Percentiles rank a stretch among this genome's conserved stretches.
These are phyloP conservation scores for Buphagus erythrorhynchus DNA, from an alignment of 2,797 vertebrate species.

Conservation along the genomic window DNA sequence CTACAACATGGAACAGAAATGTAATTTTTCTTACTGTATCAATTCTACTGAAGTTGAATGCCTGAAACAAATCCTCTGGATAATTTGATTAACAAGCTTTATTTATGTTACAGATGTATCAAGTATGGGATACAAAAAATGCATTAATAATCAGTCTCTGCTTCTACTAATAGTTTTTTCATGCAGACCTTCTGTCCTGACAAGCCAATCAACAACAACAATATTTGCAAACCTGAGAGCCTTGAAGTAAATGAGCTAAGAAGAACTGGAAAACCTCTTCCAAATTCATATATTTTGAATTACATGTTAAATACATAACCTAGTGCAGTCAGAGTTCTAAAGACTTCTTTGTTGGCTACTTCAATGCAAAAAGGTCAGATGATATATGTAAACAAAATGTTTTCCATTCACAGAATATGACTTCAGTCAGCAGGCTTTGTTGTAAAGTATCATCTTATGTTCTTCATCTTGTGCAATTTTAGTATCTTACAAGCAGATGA, in stretches of 20 bases:
- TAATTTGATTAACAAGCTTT: neutral
- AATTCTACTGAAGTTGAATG: neutral
- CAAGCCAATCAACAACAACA: neutral
- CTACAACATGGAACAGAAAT: neutral
- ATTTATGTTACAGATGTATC: neutral
- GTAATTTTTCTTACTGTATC: neutral
- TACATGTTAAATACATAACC: neutral
- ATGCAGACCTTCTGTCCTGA: neutral
- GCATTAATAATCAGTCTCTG: neutral
- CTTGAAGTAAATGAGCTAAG: neutral
- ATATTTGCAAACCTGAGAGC: neutral
- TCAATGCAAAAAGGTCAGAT: neutral
- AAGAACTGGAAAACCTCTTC: neutral
- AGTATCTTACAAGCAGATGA: neutral
- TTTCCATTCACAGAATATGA: neutral
- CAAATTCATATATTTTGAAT: neutral
- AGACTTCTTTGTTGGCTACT: neutral
- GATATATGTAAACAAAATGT: neutral
- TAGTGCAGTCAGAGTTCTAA: neutral
- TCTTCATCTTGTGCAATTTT: neutral
- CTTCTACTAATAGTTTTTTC: neutral
- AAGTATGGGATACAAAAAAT: neutral
- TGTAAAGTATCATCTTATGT: neutral
- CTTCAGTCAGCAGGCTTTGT: neutral
- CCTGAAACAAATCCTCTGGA: neutral